Conservation (phyloP, 92 coral and sea anemone genomes). For the Ricordea florida region DNA sequence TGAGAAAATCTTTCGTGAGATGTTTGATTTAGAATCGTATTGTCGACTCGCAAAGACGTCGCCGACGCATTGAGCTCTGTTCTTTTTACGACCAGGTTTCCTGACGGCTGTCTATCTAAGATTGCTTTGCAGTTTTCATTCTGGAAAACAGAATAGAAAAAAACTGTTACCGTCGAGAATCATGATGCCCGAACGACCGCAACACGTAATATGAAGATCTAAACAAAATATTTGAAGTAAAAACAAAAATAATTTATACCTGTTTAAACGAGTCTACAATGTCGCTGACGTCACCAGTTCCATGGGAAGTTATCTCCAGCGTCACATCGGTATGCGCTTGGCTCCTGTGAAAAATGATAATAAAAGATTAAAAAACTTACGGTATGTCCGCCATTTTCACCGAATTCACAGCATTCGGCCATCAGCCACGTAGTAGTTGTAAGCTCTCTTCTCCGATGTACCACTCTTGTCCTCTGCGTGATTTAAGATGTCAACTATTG, state of each 20-base stretch:
- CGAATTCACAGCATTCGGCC: too few species aligned
- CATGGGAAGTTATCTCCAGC: slow-evolving; percentile 20
- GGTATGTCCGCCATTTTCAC: too few species aligned
- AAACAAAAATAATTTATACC: background rate
- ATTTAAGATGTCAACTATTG: too few species aligned
- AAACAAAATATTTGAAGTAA: too few species aligned
- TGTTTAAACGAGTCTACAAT: background rate
- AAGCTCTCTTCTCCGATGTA: too few species aligned
- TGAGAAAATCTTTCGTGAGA: background rate
- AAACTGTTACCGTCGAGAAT: too few species aligned
- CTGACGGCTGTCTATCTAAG: slow-evolving; percentile 10
- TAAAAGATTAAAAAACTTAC: too few species aligned
- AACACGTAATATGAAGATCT: too few species aligned
- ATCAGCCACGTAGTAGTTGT: too few species aligned
- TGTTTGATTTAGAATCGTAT: background rate
- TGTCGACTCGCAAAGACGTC: slow-evolving; percentile 4
- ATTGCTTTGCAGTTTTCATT: background rate
- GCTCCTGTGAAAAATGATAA: slow-evolving; percentile 15
- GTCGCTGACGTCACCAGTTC: slow-evolving; percentile 7
- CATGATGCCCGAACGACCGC: too few species aligned
- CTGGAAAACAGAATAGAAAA: background rate
- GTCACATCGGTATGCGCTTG: slow-evolving; percentile 14
- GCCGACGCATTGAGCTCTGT: slow-evolving; percentile 1
- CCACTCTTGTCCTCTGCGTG: too few species aligned
- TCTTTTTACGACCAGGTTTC: slow-evolving; percentile 12